Evolutionary conservation across 2,888 invertebrate species (phyloP).

Genomic region (Sarcophaga caerulescens): DNA sequence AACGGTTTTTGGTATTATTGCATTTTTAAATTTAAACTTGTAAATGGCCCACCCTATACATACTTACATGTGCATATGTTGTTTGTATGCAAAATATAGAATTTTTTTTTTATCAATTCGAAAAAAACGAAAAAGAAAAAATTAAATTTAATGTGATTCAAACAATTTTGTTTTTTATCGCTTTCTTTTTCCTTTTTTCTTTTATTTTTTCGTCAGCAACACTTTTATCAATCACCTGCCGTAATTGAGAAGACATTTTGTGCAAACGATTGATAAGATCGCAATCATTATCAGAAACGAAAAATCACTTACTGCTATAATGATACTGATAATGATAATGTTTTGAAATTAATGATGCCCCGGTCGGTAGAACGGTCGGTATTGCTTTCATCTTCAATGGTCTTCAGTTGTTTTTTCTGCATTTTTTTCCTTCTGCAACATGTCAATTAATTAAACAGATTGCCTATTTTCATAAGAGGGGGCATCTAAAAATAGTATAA

Average conservation of each 20-base stretch:
- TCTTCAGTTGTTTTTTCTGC: not conserved
- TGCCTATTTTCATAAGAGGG: no score
- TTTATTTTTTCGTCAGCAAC: not conserved
- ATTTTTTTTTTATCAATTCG: no score
- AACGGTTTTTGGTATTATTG: no score
- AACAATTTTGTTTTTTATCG: not conserved
- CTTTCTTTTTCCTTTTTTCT: no score
- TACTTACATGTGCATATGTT: no score
- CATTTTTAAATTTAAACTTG: no score
- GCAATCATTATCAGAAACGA: not conserved
- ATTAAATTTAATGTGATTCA: not conserved
- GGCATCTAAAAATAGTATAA: no score
- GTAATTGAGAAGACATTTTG: not conserved
- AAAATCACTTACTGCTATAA: slow-evolving; percentile 41
- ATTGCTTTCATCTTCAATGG: not conserved
- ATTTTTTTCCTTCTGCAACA: no score
- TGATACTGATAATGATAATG: slow-evolving; percentile 11
- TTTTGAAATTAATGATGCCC: not conserved
- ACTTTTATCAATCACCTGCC: not conserved
- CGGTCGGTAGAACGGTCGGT: not conserved
- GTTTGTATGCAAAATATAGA: no score
- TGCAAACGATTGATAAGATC: slow-evolving; percentile 39
- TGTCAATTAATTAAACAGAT: no score
- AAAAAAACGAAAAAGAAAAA: not conserved
- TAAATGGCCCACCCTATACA: no score